Percentiles rank a stretch among this genome's conserved stretches.
These are phyloP conservation scores for Champsocephalus gunnari DNA, from an alignment of 2,797 vertebrate genomes.

Conservation along the genomic window DNA sequence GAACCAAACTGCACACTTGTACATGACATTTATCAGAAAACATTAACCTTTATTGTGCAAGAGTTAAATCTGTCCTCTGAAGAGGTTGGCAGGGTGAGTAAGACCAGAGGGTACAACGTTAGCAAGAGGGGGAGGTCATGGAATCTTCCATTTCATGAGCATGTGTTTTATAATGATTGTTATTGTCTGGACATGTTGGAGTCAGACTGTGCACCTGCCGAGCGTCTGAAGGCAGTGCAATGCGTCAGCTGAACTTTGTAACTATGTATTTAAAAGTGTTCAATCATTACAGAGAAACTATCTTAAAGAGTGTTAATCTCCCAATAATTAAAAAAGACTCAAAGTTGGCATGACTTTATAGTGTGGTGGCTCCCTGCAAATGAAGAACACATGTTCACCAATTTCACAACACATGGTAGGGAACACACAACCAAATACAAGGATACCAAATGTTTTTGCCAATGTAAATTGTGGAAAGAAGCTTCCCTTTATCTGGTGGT, in stretches of 20 bases:
- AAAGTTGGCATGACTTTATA: too few species aligned
- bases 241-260: slow-evolving; percentile 16
- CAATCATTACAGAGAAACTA: background rate
- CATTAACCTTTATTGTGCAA: slow-evolving; percentile 18
- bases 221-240: background rate
- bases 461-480: too few species aligned
- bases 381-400: too few species aligned
- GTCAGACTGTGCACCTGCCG: slow-evolving; percentile 12
- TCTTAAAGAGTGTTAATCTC: background rate
- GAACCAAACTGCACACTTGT: slow-evolving; percentile 28
- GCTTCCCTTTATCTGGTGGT: too few species aligned
- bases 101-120: too few species aligned
- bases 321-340: background rate
- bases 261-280: slow-evolving; percentile 17
- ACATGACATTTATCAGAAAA: slow-evolving; percentile 28
- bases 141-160: slow-evolving; percentile 23
- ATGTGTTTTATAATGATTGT: slow-evolving; percentile 45
- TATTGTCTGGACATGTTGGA: slow-evolving; percentile 24
- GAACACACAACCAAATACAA: too few species aligned
- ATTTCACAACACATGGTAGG: too few species aligned
- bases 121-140: background rate
- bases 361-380: too few species aligned
- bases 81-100: slow-evolving; percentile 16
- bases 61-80: background rate
- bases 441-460: too few species aligned